Percentiles rank a stretch among this genome's conserved stretches.
phyloP scores from a whole-genome alignment of 2,888 invertebrate species.

The Brachyopa scutellaris region DNA sequence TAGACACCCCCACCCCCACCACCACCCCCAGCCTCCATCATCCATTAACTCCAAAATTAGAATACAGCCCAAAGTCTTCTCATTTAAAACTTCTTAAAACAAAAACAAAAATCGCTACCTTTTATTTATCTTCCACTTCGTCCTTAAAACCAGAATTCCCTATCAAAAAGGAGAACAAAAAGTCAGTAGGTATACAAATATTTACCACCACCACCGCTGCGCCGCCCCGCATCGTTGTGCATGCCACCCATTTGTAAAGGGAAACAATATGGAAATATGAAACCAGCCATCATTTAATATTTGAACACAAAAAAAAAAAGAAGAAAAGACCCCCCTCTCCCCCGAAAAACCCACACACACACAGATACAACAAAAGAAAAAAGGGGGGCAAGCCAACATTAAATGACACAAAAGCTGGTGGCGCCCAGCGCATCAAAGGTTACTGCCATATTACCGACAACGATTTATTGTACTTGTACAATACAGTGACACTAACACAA shows the following conservation, averaged over 20 bases:
- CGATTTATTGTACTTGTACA: not conserved
- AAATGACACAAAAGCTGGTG: conserved; percentile 7
- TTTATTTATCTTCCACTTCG: no score
- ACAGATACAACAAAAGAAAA: not conserved
- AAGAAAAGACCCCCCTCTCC: no score
- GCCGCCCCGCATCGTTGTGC: not conserved
- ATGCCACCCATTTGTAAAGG: not conserved
- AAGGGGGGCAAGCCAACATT: not conserved
- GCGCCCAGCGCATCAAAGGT: not conserved
- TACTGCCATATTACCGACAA: not conserved
- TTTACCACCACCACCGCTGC: no score
- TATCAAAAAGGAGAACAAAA: no score
- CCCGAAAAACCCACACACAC: not conserved
- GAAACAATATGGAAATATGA: conserved; percentile 50
- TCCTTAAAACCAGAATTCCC: no score
- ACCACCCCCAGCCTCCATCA: no score
- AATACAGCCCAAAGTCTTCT: no score
- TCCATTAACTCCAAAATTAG: no score
- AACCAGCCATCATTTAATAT: conserved; percentile 55
- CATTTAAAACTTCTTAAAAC: no score
- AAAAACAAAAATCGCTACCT: no score
- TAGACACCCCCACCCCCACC: no score
- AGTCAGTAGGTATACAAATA: not conserved
- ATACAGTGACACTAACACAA: not conserved
- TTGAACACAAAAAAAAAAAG: conserved; percentile 29